Percentiles rank a stretch among this genome's conserved stretches.
phyloP scores from a whole-genome alignment of 2,888 invertebrate genomes.

The Entomobrya multifasciata region DNA sequence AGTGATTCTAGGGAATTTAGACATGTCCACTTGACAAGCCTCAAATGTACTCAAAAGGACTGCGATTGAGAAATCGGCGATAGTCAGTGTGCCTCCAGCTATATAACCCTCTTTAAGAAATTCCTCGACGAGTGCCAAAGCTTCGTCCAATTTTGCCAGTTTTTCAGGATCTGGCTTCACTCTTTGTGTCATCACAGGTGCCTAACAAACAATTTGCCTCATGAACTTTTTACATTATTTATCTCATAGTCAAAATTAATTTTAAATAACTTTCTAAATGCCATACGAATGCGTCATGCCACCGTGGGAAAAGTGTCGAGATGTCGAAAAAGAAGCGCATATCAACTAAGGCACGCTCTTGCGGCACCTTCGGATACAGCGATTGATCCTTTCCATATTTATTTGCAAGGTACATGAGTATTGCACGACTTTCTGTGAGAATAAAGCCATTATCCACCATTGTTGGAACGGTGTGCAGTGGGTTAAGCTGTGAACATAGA shows the following conservation, averaged over 20 bases:
- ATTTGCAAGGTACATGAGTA: constrained; percentile 89
- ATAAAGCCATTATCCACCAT: constrained; percentile 61
- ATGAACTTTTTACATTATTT: no score
- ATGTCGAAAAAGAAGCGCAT: constrained; percentile 91
- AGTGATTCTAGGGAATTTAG: constrained; percentile 86
- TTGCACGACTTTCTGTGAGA: constrained; percentile 92
- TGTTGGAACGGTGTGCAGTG: constrained; percentile 63
- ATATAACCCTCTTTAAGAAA: constrained; percentile 81
- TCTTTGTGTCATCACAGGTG: constrained; percentile 78
- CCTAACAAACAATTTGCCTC: background rate
- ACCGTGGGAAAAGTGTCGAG: constrained; percentile 87
- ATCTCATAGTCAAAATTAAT: no score
- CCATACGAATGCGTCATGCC: constrained; percentile 88
- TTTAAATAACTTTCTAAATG: background rate
- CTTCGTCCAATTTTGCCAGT: constrained; percentile 81
- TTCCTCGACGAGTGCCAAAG: constrained; percentile 81
- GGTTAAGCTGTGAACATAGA: constrained; percentile 61
- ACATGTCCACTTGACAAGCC: constrained; percentile 84
- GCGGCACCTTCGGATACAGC: constrained; percentile 89
- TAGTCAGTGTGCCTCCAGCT: constrained; percentile 81
- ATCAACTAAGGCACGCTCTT: constrained; percentile 89
- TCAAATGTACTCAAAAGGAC: constrained; percentile 81
- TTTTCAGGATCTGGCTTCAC: constrained; percentile 80
- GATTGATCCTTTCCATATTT: constrained; percentile 90
- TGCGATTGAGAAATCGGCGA: constrained; percentile 82